Conservation (phyloP, 2,888 invertebrate genomes). For the Callosobruchus maculatus region DNA sequence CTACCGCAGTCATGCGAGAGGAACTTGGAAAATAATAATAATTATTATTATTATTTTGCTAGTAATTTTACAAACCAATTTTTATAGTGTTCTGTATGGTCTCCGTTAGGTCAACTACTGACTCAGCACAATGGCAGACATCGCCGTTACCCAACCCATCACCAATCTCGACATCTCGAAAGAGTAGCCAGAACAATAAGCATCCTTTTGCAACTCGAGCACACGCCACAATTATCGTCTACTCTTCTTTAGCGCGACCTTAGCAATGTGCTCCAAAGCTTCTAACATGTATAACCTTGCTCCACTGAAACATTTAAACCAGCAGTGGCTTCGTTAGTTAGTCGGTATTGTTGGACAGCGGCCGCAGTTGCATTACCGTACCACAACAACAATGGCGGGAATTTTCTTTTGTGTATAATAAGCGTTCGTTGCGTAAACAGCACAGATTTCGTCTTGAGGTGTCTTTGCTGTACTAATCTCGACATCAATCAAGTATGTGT, state of each 20-base stretch:
- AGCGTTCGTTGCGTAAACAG: slow-evolving; percentile 6
- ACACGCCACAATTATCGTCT: background rate
- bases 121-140: background rate
- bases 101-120: background rate
- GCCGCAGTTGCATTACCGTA: slow-evolving; percentile 8
- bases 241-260: background rate
- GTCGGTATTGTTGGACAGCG: slow-evolving; percentile 7
- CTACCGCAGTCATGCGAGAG: too few relatives aligned
- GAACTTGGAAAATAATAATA: too few relatives aligned
- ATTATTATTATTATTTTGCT: too few relatives aligned
- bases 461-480: slow-evolving; percentile 6
- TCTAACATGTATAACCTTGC: slow-evolving; percentile 6
- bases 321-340: slow-evolving; percentile 1
- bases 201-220: background rate
- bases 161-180: background rate
- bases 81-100: too few relatives aligned
- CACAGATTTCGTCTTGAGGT: slow-evolving; percentile 8
- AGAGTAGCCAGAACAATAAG: background rate
- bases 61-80: too few relatives aligned
- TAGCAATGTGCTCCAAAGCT: background rate
- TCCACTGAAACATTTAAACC: slow-evolving; percentile 9
- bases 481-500: slow-evolving; percentile 7
- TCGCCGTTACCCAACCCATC: background rate
- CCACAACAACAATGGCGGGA: slow-evolving; percentile 8
- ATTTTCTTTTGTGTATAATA: slow-evolving; percentile 8